A percentile compares a stretch with the other conserved stretches of the same genome.
These are phyloP conservation scores for Iphiclides podalirius DNA, from an alignment of 2,888 invertebrate species.

Conservation along the genomic window DNA sequence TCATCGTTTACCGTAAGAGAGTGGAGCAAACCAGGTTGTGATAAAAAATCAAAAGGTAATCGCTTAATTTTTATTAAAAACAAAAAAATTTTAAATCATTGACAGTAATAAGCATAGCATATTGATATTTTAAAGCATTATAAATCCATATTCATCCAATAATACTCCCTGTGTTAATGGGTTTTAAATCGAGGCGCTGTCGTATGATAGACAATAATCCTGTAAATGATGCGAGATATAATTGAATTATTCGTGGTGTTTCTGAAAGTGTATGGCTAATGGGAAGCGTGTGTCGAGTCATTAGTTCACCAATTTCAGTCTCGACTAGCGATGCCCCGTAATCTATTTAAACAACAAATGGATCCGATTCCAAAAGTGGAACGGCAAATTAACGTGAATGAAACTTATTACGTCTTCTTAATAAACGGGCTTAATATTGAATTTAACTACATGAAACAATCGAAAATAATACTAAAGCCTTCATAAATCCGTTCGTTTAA, in stretches of 20 bases:
- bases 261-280: background rate
- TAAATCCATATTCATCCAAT: background rate
- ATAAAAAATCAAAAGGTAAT: too few species aligned
- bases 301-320: background rate
- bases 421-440: background rate
- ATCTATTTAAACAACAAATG: constrained; percentile 5
- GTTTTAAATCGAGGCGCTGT: background rate
- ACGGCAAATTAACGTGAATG: background rate
- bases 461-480: too few species aligned
- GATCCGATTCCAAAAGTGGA: background rate
- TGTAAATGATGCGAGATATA: background rate
- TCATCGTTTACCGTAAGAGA: too few species aligned
- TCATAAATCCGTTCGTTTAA: too few species aligned
- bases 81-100: too few species aligned
- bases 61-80: too few species aligned
- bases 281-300: background rate
- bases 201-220: background rate
- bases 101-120: background rate
- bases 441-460: background rate
- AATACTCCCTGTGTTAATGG: background rate
- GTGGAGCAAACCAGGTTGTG: too few species aligned
- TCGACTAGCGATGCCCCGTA: background rate
- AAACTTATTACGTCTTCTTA: background rate
- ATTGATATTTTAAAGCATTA: background rate
- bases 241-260: background rate